Conservation (phyloP, 2,113 vertebrate species). For the Nycticorax nycticorax region DNA sequence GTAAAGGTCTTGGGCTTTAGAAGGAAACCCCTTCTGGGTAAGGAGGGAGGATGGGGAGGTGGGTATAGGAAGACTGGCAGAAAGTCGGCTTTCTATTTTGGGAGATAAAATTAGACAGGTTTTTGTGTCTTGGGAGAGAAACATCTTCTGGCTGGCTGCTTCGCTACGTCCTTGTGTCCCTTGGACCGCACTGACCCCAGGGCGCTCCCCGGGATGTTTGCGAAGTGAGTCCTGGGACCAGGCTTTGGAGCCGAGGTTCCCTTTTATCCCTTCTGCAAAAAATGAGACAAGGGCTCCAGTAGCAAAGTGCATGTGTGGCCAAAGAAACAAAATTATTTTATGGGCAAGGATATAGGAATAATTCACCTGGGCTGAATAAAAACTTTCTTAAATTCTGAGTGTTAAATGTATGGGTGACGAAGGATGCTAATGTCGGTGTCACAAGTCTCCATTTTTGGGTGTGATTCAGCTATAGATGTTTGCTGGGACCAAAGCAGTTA, state of each 20-base stretch:
- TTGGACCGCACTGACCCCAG: neutral
- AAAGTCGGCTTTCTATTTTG: neutral
- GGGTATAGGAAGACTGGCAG: neutral
- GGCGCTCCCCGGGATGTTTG: neutral
- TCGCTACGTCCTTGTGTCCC: neutral
- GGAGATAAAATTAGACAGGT: neutral
- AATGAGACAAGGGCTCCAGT: neutral
- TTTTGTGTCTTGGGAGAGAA: neutral
- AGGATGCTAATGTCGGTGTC: fast-evolving
- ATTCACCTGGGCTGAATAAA: neutral
- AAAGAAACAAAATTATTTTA: neutral
- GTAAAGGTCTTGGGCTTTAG: neutral
- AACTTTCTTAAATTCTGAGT: fast-evolving
- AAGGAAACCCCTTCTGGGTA: neutral
- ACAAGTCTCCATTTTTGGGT: neutral
- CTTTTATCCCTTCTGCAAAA: neutral
- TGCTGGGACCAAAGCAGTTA: neutral
- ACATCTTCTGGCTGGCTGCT: neutral
- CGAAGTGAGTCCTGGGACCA: neutral
- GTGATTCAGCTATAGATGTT: neutral
- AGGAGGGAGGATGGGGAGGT: neutral
- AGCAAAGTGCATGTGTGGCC: fast-evolving
- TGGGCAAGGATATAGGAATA: neutral
- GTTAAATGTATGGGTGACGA: neutral
- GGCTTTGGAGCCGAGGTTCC: neutral